A percentile compares a stretch with the other conserved stretches of the same genome.
phyloP scores from a whole-genome alignment of 2,888 invertebrate species.

The Diarsia dahlii region DNA sequence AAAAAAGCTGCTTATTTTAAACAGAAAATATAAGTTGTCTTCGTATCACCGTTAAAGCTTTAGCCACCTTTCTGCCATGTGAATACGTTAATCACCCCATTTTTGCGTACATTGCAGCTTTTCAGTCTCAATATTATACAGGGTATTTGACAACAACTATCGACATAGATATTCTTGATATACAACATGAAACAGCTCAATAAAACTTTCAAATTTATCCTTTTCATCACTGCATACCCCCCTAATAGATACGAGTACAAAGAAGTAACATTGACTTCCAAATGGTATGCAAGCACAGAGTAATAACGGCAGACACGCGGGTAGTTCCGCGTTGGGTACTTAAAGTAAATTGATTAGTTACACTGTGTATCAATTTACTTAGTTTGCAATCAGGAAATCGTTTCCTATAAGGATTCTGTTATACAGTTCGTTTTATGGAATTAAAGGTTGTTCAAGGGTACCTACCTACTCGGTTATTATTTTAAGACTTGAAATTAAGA shows the following conservation, averaged over 20 bases:
- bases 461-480: background rate
- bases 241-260: slow-evolving; percentile 3
- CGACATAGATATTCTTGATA: background rate
- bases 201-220: background rate
- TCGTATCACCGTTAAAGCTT: background rate
- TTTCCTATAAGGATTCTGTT: slow-evolving; percentile 34
- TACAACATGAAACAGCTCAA: background rate
- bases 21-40: background rate
- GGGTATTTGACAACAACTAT: background rate
- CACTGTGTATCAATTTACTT: slow-evolving; percentile 55
- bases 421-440: slow-evolving; percentile 21
- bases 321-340: slow-evolving; percentile 52
- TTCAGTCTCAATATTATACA: background rate
- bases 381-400: slow-evolving; percentile 58
- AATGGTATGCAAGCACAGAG: slow-evolving; percentile 43
- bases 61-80: too few relatives aligned
- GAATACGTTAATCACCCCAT: background rate
- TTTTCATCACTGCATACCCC: background rate
- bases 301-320: slow-evolving; percentile 39
- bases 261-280: slow-evolving; percentile 29
- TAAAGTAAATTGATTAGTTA: slow-evolving; percentile 61
- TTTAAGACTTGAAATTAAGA: background rate
- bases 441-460: slow-evolving; percentile 4
- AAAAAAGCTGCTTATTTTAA: background rate
- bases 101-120: background rate